Percentiles rank a stretch among this genome's conserved stretches.
These are phyloP conservation scores for Drosophila recens DNA, from an alignment of 2,888 invertebrate genomes.

Conservation along the genomic window DNA sequence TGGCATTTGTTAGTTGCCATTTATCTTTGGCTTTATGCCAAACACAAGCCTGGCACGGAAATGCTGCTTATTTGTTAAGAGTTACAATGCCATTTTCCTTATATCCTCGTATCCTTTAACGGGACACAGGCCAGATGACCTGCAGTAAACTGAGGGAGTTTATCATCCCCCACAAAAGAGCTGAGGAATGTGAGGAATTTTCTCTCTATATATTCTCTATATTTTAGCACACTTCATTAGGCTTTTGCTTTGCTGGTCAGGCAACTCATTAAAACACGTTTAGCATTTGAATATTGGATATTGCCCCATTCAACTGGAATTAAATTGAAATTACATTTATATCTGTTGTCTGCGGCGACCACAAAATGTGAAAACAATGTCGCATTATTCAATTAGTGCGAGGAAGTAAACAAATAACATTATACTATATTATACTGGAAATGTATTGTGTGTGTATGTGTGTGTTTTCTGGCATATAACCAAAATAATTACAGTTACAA, in stretches of 20 bases:
- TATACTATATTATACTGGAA: slow-evolving; percentile 4
- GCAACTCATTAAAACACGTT: slow-evolving; percentile 55
- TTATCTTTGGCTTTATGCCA: slow-evolving; percentile 80
- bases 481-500: slow-evolving; percentile 57
- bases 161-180: slow-evolving; percentile 46
- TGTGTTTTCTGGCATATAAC: slow-evolving; percentile 29
- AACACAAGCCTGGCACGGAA: slow-evolving; percentile 68
- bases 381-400: slow-evolving; percentile 66
- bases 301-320: slow-evolving; percentile 13
- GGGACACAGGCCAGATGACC: slow-evolving; percentile 45
- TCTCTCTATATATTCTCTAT: slow-evolving; percentile 46
- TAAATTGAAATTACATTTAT: slow-evolving; percentile 42
- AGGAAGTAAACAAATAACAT: slow-evolving; percentile 48
- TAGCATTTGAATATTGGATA: slow-evolving; percentile 37
- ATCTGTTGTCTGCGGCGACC: slow-evolving; percentile 38
- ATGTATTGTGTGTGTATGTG: background rate
- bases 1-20: slow-evolving; percentile 76
- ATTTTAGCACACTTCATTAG: slow-evolving; percentile 70
- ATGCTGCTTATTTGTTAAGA: slow-evolving; percentile 78
- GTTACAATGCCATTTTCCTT: slow-evolving; percentile 55
- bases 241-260: background rate
- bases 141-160: slow-evolving; percentile 71
- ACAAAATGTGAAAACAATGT: slow-evolving; percentile 72
- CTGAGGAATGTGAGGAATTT: background rate
- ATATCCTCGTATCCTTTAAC: slow-evolving; percentile 33